Evolutionary conservation across 2,113 vertebrate species (phyloP).

Genomic region (Nipponia nippon): DNA sequence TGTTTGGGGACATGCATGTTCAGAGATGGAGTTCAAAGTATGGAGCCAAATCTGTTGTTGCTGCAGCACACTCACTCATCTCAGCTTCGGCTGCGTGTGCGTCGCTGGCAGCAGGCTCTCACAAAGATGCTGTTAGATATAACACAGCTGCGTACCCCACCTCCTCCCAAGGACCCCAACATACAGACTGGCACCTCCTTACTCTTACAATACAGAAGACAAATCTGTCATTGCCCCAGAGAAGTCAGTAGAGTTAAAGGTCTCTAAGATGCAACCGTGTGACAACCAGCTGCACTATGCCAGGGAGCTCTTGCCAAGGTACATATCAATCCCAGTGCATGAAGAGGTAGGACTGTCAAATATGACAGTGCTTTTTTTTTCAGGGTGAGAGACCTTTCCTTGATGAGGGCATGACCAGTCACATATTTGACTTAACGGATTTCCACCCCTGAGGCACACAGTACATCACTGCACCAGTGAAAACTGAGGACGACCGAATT

Average conservation of each 20-base stretch:
- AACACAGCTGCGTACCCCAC: not conserved
- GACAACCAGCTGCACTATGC: not conserved
- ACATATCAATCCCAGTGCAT: not conserved
- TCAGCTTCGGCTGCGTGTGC: accelerated
- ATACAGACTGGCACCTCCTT: not conserved
- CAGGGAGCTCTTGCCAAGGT: not conserved
- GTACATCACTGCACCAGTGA: not conserved
- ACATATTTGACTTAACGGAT: not conserved
- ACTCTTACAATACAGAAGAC: not conserved
- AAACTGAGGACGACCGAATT: not conserved
- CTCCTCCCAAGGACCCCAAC: accelerated
- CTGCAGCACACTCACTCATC: accelerated
- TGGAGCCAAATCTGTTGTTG: not conserved
- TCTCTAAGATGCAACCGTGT: not conserved
- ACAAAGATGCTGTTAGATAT: not conserved
- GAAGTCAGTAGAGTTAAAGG: not conserved
- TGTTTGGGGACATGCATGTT: not conserved
- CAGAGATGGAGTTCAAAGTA: accelerated
- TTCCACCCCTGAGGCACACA: not conserved
- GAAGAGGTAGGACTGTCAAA: not conserved
- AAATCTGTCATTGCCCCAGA: not conserved
- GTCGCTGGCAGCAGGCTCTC: not conserved
- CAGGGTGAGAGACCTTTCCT: not conserved
- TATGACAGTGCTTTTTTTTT: not conserved
- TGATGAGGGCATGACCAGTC: not conserved